Evolutionary conservation across 2,113 vertebrate genomes (phyloP).

Genomic region (Vombatus ursinus): DNA sequence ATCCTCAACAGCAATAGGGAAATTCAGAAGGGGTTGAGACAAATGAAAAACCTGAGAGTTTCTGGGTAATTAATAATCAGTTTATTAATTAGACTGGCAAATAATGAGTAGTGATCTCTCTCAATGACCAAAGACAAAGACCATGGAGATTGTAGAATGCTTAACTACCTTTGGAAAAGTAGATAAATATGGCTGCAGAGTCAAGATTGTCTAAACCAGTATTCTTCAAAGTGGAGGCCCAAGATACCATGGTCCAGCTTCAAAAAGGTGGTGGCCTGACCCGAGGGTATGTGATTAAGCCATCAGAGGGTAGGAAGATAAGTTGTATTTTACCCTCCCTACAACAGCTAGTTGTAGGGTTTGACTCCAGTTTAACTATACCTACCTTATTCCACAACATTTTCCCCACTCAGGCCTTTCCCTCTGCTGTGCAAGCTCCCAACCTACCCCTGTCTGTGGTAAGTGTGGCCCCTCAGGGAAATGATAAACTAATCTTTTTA

Average conservation of each 20-base stretch:
- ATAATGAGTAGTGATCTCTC: neutral
- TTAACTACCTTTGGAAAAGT: neutral
- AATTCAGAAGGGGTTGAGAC: no score
- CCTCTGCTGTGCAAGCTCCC: neutral
- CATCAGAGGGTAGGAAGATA: neutral
- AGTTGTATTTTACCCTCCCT: neutral
- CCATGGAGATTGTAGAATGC: neutral
- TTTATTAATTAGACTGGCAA: neutral
- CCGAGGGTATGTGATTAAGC: neutral
- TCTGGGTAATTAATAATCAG: neutral
- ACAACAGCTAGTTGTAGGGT: neutral
- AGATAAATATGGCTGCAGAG: neutral
- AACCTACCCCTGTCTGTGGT: neutral
- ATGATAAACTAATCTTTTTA: neutral
- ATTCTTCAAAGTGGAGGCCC: neutral
- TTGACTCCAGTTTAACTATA: neutral
- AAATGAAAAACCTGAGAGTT: neutral
- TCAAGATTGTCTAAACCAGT: neutral
- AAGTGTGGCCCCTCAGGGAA: neutral
- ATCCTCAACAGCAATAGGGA: no score
- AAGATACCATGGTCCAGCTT: neutral
- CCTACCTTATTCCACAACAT: neutral
- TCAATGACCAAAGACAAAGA: neutral
- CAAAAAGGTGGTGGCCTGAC: neutral
- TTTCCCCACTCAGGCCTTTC: neutral